Evolutionary conservation across 2,888 invertebrate genomes (phyloP).

Genomic region (Iselma pallidipennis): DNA sequence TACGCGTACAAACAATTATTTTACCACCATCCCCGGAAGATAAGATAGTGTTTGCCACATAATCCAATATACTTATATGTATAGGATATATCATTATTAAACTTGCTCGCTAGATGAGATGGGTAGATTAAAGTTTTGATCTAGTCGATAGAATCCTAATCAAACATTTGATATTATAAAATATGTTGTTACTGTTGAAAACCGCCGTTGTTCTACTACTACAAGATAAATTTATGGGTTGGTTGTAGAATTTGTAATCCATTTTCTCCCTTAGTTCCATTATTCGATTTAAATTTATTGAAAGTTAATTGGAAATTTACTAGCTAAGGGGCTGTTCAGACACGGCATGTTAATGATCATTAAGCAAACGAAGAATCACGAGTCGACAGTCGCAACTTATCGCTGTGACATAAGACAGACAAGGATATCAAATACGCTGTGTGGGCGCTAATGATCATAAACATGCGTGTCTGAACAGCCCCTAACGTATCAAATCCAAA

Average conservation of each 20-base stretch:
- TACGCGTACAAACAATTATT: neutral
- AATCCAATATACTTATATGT: slow-evolving; percentile 1
- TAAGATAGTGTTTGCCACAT: slow-evolving; percentile 1
- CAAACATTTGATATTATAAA: neutral
- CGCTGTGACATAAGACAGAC: no score
- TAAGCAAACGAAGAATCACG: no score
- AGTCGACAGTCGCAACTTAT: no score
- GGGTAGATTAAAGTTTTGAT: slow-evolving; percentile 1
- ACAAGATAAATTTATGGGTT: neutral
- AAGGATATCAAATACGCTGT: no score
- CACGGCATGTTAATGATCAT: no score
- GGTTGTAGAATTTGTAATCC: neutral
- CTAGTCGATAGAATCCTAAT: neutral
- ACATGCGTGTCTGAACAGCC: no score
- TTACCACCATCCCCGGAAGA: neutral
- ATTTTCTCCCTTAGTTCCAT: neutral
- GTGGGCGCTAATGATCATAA: no score
- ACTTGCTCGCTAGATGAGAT: neutral
- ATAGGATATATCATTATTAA: neutral
- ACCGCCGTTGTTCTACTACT: neutral
- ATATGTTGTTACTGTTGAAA: neutral
- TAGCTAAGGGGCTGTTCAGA: no score
- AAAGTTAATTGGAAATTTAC: neutral
- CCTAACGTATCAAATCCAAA: no score
- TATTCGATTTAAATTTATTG: neutral